Conservation (phyloP, 2,888 invertebrate genomes). For the Oithona nana region DNA sequence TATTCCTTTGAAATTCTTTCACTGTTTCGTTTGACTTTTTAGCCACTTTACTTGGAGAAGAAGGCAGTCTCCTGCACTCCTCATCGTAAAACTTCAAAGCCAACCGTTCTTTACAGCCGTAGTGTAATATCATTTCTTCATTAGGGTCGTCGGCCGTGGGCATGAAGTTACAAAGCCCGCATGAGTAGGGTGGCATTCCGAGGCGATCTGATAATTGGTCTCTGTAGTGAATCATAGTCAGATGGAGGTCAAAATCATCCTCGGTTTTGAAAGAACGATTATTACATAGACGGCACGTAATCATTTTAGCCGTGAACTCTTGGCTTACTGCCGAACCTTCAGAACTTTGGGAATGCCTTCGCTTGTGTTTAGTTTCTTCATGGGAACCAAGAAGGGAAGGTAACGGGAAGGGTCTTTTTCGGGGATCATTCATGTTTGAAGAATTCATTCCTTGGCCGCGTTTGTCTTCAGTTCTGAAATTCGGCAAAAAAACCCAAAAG, state of each 20-base stretch:
- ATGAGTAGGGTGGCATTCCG: neutral
- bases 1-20: no score
- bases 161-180: neutral
- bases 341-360: no score
- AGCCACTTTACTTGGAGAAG: neutral
- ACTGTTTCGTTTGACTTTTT: neutral
- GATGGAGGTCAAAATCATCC: conserved; percentile 7
- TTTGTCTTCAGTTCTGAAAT: no score
- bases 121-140: conserved; percentile 15
- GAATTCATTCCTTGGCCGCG: no score
- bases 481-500: no score
- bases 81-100: conserved; percentile 6
- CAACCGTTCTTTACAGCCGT: conserved; percentile 6
- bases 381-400: no score
- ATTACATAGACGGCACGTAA: conserved; percentile 9
- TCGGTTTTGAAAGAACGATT: neutral
- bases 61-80: neutral
- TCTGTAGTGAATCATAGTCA: conserved; percentile 11
- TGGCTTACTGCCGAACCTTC: no score
- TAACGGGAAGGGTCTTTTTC: no score
- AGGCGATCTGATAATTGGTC: neutral
- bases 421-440: no score
- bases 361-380: no score
- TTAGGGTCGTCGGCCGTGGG: neutral
- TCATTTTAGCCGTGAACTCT: no score